Percentiles rank a stretch among this genome's conserved stretches.
These are phyloP conservation scores for Hepsetus odoe DNA, from an alignment of 2,113 vertebrate genomes.

Conservation along the genomic window DNA sequence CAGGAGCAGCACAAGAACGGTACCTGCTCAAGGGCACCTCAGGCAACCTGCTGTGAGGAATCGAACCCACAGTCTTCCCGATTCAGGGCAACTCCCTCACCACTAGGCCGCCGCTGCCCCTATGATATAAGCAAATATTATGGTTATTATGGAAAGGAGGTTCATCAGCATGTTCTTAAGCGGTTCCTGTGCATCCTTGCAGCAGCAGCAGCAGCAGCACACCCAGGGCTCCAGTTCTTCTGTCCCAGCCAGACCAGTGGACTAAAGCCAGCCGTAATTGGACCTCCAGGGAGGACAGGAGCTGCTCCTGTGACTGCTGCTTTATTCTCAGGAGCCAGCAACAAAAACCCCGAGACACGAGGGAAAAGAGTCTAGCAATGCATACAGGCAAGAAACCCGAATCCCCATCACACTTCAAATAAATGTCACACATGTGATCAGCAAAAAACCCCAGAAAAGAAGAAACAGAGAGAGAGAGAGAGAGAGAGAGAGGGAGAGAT, in stretches of 20 bases:
- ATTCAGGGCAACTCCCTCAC: too few species aligned
- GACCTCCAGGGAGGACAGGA: conserved; percentile 61
- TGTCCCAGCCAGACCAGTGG: conserved; percentile 61
- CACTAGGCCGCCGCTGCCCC: too few species aligned
- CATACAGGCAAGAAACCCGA: conserved; percentile 42
- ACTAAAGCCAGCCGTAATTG: conserved; percentile 71
- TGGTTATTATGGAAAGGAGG: neutral
- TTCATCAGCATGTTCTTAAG: neutral
- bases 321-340: conserved; percentile 41
- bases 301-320: conserved; percentile 50
- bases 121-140: neutral
- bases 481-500: neutral
- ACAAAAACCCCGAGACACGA: conserved; percentile 27
- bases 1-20: too few species aligned
- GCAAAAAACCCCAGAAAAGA: conserved; percentile 14
- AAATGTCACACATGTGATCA: conserved; percentile 15
- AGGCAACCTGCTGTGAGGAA: too few species aligned
- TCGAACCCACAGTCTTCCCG: too few species aligned
- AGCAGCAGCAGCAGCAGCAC: neutral
- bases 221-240: conserved; percentile 35
- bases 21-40: too few species aligned
- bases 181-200: conserved; percentile 12
- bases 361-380: conserved; percentile 43
- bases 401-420: conserved; percentile 23
- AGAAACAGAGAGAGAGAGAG: neutral